Evolutionary conservation across 2,888 invertebrate genomes (phyloP).

Genomic region (Drosophila robusta): DNA sequence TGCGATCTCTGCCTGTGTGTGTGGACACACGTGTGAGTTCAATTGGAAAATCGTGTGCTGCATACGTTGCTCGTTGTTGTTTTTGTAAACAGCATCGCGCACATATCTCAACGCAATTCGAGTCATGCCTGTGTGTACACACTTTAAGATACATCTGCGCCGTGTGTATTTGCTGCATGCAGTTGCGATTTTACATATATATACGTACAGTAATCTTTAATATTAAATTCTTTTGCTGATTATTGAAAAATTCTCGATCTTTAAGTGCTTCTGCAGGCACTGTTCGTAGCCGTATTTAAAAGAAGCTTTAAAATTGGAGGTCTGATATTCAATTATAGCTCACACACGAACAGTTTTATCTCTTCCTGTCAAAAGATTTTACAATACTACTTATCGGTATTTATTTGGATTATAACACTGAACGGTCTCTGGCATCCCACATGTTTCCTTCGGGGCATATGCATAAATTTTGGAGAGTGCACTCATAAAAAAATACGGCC

Average conservation of each 20-base stretch:
- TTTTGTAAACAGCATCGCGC: slow-evolving; percentile 65
- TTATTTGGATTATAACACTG: slow-evolving; percentile 23
- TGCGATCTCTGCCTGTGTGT: slow-evolving; percentile 19
- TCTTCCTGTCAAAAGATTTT: background rate
- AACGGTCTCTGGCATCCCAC: slow-evolving; percentile 12
- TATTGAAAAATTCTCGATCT: background rate
- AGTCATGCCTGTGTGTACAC: slow-evolving; percentile 47
- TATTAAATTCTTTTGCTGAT: slow-evolving; percentile 16
- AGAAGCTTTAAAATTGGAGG: background rate
- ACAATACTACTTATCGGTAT: slow-evolving; percentile 12
- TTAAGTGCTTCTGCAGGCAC: background rate
- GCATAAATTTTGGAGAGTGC: slow-evolving; percentile 41
- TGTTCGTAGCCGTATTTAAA: too few relatives aligned
- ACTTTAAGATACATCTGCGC: slow-evolving; percentile 54
- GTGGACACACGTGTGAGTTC: slow-evolving; percentile 80
- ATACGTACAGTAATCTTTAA: slow-evolving; percentile 27
- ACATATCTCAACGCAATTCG: slow-evolving; percentile 56
- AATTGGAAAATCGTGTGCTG: slow-evolving; percentile 84
- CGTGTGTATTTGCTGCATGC: slow-evolving; percentile 10
- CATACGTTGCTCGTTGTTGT: slow-evolving; percentile 65
- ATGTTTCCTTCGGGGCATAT: slow-evolving; percentile 19
- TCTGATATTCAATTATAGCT: background rate
- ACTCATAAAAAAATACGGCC: slow-evolving; percentile 22
- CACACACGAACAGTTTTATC: background rate
- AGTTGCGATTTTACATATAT: slow-evolving; percentile 17